These are phyloP conservation scores for Halisarca cf. caerulea DNA, from an alignment of 37 sponge, comb jelly and placozoan species.

Conservation along the genomic window DNA sequence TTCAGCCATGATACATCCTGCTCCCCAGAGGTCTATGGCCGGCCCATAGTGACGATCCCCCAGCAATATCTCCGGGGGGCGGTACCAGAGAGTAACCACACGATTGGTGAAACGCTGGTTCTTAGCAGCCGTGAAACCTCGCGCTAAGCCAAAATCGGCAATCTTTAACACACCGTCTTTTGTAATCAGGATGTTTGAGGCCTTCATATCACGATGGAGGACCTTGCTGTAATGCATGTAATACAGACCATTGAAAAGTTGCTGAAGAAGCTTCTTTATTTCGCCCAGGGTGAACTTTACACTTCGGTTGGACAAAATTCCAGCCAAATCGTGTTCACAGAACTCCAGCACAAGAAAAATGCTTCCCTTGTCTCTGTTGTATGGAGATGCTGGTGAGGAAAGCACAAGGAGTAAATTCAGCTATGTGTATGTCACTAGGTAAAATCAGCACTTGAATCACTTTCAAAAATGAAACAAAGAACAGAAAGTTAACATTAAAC, in stretches of 20 bases:
- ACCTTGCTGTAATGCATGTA: conserved; percentile 92
- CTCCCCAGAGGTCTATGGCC: conserved; percentile 98
- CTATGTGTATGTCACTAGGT: no score
- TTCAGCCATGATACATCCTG: conserved; percentile 98
- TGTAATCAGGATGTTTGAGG: conserved; percentile 95
- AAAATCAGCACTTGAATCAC: no score
- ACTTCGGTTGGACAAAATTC: conserved; percentile 84
- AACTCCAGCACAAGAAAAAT: conserved; percentile 97
- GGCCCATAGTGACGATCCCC: conserved; percentile 95
- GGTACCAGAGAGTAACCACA: conserved; percentile 99
- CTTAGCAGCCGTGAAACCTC: conserved; percentile 61
- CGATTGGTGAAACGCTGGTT: conserved; percentile 88
- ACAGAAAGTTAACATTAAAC: no score
- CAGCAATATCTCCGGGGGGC: conserved; percentile 94
- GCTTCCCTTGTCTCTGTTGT: conserved; percentile 86
- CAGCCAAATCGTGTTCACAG: conserved; percentile 98
- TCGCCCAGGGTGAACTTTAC: conserved; percentile 87
- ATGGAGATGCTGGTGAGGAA: conserved; percentile 79
- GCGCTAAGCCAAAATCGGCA: conserved; percentile 95
- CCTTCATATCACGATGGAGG: conserved; percentile 98
- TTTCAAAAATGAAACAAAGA: no score
- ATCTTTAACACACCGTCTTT: conserved; percentile 84
- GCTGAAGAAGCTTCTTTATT: conserved; percentile 88
- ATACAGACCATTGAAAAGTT: conserved; percentile 88
- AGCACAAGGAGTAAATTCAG: no score